phyloP scores from a whole-genome alignment of 2,113 vertebrate species.

The Peromyscus californicus region DNA sequence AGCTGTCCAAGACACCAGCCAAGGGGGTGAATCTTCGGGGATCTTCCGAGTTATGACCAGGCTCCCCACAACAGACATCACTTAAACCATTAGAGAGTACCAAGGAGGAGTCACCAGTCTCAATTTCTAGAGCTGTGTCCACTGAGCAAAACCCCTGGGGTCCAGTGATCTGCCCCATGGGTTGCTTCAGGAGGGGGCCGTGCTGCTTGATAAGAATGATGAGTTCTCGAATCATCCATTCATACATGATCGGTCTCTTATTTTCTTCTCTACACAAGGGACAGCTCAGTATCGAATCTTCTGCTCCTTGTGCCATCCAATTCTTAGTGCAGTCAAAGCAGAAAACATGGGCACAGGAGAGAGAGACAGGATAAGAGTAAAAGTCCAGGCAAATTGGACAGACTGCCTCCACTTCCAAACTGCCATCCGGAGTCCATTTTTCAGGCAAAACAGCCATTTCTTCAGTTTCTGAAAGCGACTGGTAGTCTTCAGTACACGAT shows the following conservation, averaged over 20 bases:
- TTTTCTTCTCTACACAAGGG: neutral
- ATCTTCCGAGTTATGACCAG: neutral
- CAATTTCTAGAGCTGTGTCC: neutral
- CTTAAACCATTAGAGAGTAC: neutral
- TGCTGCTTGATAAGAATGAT: neutral
- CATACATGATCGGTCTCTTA: neutral
- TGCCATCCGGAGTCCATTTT: too few relatives aligned
- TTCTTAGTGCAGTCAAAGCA: neutral
- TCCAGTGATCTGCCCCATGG: rapidly evolving
- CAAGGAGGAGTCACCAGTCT: neutral
- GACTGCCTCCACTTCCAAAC: neutral
- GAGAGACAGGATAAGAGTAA: neutral
- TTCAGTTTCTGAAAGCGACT: neutral
- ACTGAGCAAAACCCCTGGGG: neutral
- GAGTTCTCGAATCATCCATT: rapidly evolving
- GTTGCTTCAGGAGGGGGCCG: neutral
- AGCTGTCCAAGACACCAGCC: neutral
- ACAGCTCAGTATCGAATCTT: neutral
- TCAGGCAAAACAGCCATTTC: neutral
- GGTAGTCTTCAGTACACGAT: neutral
- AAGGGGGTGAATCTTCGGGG: neutral
- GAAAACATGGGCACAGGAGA: slow-evolving; percentile 22
- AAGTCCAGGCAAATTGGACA: neutral
- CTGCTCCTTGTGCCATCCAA: neutral
- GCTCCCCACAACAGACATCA: neutral